Evolutionary conservation across 2,888 invertebrate species (phyloP).

Genomic region (Spisula solida): DNA sequence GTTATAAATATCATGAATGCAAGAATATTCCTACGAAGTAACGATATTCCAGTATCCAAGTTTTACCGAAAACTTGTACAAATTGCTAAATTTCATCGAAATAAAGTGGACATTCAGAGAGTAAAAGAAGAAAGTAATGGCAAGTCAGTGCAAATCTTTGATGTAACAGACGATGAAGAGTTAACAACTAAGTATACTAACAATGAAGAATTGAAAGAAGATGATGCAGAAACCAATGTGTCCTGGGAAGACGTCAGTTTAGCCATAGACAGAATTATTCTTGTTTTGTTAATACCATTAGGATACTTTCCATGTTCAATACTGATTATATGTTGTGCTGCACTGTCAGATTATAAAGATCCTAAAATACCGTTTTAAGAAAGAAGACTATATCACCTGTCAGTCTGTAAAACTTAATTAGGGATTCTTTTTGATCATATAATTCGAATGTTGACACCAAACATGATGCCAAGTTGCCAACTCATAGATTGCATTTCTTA

Average conservation of each 20-base stretch:
- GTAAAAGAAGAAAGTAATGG: neutral
- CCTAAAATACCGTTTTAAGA: neutral
- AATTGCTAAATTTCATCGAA: neutral
- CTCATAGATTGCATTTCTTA: too few species aligned
- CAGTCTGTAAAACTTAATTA: too few species aligned
- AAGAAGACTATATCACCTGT: too few species aligned
- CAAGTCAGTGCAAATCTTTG: neutral
- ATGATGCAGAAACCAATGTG: neutral
- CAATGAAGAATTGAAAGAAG: neutral
- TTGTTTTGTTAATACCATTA: neutral
- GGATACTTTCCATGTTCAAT: neutral
- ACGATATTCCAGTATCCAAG: neutral
- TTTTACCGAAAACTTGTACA: neutral
- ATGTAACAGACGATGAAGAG: neutral
- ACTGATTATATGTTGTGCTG: neutral
- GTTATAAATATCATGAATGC: neutral
- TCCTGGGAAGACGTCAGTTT: neutral
- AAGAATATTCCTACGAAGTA: neutral
- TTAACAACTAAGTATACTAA: neutral
- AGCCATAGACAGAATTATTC: neutral
- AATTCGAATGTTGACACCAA: too few species aligned
- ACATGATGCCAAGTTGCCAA: too few species aligned
- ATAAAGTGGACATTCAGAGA: neutral
- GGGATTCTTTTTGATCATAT: too few species aligned
- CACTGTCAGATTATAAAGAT: slow-evolving; percentile 2